Conservation (phyloP, 2,113 vertebrate species). For the Platichthys flesus region DNA sequence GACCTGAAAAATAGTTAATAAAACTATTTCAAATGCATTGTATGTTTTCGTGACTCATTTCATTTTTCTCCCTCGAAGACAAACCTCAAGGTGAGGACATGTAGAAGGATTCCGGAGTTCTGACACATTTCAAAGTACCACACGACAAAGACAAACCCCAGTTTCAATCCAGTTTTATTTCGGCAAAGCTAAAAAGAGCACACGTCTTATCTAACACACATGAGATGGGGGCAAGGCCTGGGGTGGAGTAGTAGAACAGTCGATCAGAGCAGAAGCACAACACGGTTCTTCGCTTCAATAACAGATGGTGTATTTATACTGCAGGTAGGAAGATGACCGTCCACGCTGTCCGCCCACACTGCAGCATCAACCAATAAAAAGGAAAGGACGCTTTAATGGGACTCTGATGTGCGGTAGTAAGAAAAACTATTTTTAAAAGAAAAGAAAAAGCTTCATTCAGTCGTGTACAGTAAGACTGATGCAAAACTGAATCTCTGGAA, state of each 20-base stretch:
- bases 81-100: neutral
- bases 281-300: constrained; percentile 31
- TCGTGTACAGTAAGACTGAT: constrained; percentile 46
- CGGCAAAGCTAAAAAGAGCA: constrained; percentile 70
- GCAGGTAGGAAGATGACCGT: constrained; percentile 27
- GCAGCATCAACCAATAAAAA: constrained; percentile 31
- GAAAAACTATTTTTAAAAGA: constrained; percentile 1
- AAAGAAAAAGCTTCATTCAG: constrained; percentile 37
- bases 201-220: constrained; percentile 54
- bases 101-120: neutral
- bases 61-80: neutral
- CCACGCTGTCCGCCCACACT: constrained; percentile 48
- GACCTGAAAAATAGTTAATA: constrained; percentile 95
- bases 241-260: constrained; percentile 60
- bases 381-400: constrained; percentile 23
- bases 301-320: constrained; percentile 52
- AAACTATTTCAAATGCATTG: constrained; percentile 84
- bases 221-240: constrained; percentile 53
- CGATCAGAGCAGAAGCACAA: constrained; percentile 60
- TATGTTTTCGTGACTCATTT: constrained; percentile 35
- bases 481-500: constrained; percentile 51
- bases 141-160: constrained; percentile 23
- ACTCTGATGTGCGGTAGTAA: constrained; percentile 51
- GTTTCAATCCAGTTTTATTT: constrained; percentile 75
- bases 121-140: constrained; percentile 24